Percentiles rank a stretch among this genome's conserved stretches.
Conservation (phyloP, 2,113 vertebrate genomes). For the Antechinus flavipes region DNA sequence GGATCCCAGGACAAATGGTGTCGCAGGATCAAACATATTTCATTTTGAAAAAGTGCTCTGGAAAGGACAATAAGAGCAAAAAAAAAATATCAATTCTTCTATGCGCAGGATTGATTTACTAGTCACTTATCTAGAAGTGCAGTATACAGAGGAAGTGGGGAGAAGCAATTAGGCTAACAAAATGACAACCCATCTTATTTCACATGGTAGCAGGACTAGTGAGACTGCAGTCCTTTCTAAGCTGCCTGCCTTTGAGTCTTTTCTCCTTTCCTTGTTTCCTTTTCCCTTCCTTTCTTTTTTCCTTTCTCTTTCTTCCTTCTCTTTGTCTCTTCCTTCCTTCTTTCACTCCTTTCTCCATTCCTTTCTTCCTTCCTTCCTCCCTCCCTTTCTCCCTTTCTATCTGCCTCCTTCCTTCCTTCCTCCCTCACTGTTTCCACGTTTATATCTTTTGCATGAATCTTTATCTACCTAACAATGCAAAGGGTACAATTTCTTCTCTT, state of each 20-base stretch:
- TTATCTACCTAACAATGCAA: neutral
- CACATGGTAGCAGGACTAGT: slow-evolving; percentile 51
- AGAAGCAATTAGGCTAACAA: slow-evolving; percentile 42
- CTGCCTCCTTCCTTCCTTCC: neutral
- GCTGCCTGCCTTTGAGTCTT: slow-evolving; percentile 57
- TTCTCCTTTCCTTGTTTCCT: slow-evolving; percentile 46
- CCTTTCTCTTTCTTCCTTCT: slow-evolving; percentile 13
- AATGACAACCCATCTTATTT: slow-evolving; percentile 57
- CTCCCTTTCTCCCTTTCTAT: slow-evolving; percentile 30
- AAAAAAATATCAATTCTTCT: slow-evolving; percentile 21
- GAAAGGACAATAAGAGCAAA: slow-evolving; percentile 56
- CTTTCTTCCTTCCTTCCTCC: slow-evolving; percentile 40
- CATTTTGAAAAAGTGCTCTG: slow-evolving; percentile 37
- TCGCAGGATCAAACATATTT: slow-evolving; percentile 24
- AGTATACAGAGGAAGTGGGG: neutral
- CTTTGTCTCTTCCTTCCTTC: neutral
- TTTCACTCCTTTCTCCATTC: slow-evolving; percentile 5
- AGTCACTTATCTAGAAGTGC: slow-evolving; percentile 22
- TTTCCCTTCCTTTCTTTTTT: slow-evolving; percentile 39
- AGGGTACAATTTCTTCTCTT: neutral
- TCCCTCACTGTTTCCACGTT: too few relatives aligned
- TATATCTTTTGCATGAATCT: neutral
- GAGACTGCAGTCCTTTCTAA: neutral
- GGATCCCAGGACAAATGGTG: slow-evolving; percentile 18
- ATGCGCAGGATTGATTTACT: slow-evolving; percentile 37